phyloP scores from a whole-genome alignment of 2,113 vertebrate genomes.

The Eonycteris spelaea region DNA sequence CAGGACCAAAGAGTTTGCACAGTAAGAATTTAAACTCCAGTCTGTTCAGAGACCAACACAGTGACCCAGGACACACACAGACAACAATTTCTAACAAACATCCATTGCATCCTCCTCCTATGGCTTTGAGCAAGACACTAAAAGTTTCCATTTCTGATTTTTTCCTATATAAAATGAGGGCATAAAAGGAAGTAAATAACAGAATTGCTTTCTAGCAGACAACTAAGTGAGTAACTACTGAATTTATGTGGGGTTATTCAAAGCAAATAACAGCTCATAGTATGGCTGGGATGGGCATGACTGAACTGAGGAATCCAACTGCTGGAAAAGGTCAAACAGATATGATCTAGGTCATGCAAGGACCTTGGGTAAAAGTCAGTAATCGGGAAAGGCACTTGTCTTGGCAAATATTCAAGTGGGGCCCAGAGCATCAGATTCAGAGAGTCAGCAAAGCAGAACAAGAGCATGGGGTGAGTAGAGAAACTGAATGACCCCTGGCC shows the following conservation, averaged over 20 bases:
- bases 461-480: accelerated
- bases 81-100: neutral
- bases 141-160: neutral
- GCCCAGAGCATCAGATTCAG: neutral
- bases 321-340: neutral
- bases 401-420: neutral
- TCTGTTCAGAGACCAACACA: neutral
- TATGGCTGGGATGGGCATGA: neutral
- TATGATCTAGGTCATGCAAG: neutral
- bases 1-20: neutral
- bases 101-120: neutral
- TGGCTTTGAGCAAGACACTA: neutral
- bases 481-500: too few species aligned
- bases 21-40: neutral
- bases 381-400: neutral
- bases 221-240: neutral
- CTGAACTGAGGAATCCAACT: neutral
- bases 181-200: neutral
- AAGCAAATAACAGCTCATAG: neutral
- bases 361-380: neutral
- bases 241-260: neutral
- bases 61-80: neutral
- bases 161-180: neutral
- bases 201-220: neutral
- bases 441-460: neutral